Conservation (phyloP, 2,797 vertebrate species). For the Botia kubotai region DNA sequence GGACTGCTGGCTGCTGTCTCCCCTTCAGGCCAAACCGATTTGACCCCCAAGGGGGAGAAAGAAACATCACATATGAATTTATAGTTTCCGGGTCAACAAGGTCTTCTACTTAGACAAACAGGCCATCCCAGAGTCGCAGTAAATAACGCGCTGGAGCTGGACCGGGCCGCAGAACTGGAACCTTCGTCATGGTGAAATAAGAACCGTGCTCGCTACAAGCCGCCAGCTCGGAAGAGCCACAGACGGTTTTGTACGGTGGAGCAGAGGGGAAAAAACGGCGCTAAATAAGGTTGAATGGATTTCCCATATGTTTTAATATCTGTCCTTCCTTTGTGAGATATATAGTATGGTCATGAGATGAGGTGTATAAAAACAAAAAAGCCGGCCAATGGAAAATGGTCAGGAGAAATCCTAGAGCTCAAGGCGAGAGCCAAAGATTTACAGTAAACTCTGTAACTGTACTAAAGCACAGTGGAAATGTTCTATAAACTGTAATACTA, state of each 20-base stretch:
- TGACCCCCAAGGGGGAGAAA: constrained; percentile 65
- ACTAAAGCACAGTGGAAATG: neutral
- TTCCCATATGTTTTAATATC: constrained; percentile 58
- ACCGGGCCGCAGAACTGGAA: constrained; percentile 53
- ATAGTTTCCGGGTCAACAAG: constrained; percentile 72
- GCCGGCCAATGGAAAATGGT: constrained; percentile 33
- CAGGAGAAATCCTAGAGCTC: neutral
- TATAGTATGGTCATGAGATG: constrained; percentile 43
- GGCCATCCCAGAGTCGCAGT: constrained; percentile 70
- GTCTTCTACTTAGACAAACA: constrained; percentile 77
- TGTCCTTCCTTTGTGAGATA: constrained; percentile 44
- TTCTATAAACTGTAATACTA: too few relatives aligned
- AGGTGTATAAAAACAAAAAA: constrained; percentile 37
- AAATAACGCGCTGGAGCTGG: constrained; percentile 72
- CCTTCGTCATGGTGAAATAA: constrained; percentile 64
- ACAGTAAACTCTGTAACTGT: neutral
- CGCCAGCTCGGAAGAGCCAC: constrained; percentile 48
- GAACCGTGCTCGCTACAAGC: constrained; percentile 58
- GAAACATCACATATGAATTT: constrained; percentile 74
- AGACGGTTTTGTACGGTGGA: constrained; percentile 47
- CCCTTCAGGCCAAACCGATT: constrained; percentile 45
- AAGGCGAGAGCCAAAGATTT: neutral
- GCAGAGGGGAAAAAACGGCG: constrained; percentile 3
- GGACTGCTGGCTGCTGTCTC: constrained; percentile 22
- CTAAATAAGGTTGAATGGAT: constrained; percentile 28